Percentiles rank a stretch among this genome's conserved stretches.
phyloP scores from a whole-genome alignment of 2,797 vertebrate genomes.

The Passerculus sandwichensis region DNA sequence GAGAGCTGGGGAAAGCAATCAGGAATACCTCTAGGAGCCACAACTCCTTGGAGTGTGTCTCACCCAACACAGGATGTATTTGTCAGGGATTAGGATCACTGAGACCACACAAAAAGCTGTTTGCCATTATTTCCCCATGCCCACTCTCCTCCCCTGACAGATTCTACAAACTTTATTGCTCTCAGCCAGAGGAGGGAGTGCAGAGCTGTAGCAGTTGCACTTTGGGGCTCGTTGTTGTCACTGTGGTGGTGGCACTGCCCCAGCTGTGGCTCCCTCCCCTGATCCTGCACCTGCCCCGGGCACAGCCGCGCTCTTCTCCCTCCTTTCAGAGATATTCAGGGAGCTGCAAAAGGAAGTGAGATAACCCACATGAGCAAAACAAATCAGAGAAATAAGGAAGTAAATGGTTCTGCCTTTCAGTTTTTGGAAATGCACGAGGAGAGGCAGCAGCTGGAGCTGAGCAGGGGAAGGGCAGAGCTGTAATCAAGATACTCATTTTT shows the following conservation, averaged over 20 bases:
- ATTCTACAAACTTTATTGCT: neutral
- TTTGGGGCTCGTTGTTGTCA: neutral
- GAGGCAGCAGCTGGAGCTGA: slow-evolving; percentile 40
- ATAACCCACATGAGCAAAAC: neutral
- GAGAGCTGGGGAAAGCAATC: neutral
- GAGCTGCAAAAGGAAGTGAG: slow-evolving; percentile 4
- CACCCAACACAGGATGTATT: neutral
- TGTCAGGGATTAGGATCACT: neutral
- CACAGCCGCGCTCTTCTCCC: neutral
- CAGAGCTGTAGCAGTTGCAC: fast-evolving
- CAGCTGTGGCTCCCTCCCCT: neutral
- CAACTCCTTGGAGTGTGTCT: neutral
- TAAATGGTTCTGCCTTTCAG: neutral
- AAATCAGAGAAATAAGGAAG: neutral
- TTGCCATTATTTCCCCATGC: neutral
- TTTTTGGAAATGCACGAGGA: neutral
- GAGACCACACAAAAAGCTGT: neutral
- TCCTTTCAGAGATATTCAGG: neutral
- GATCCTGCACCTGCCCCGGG: neutral
- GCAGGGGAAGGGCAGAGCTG: neutral
- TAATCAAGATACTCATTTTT: slow-evolving; percentile 41
- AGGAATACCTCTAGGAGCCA: neutral
- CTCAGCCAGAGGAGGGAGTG: neutral
- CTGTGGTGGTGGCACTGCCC: neutral
- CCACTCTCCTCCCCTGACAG: neutral